These are phyloP conservation scores for Rhinoderma darwinii DNA, from an alignment of 2,113 vertebrate genomes.

Conservation along the genomic window DNA sequence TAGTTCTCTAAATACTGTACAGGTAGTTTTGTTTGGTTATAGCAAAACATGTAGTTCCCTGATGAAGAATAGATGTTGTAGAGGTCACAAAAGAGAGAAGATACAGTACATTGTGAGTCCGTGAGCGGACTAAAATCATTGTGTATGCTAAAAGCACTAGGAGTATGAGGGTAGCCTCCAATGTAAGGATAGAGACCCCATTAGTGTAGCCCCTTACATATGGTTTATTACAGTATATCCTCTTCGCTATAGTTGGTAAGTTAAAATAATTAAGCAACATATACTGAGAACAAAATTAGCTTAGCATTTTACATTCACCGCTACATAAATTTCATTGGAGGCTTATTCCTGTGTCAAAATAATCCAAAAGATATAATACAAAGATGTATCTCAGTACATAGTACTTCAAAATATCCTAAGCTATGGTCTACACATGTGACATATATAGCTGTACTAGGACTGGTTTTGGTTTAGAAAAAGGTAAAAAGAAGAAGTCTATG, in stretches of 20 bases:
- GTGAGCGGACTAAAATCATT: not conserved
- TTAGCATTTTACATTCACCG: conserved; percentile 53
- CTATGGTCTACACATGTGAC: not conserved
- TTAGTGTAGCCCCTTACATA: not conserved
- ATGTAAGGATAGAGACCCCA: not conserved
- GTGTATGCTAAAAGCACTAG: conserved; percentile 1
- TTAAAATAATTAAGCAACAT: conserved; percentile 30
- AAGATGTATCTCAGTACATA: conserved; percentile 29
- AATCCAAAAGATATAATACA: conserved; percentile 29
- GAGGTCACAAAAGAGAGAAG: conserved; percentile 34
- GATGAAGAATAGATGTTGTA: conserved; percentile 53
- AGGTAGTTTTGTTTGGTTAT: conserved; percentile 48
- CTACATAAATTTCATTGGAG: conserved; percentile 78
- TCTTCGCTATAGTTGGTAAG: conserved; percentile 11
- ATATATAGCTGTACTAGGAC: not conserved
- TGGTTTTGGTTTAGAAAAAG: not conserved
- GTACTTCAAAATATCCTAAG: conserved; percentile 13
- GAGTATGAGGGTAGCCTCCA: not conserved
- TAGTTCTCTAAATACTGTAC: conserved; percentile 55
- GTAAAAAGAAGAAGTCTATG: not conserved
- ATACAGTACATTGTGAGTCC: conserved; percentile 54
- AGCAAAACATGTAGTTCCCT: conserved; percentile 57
- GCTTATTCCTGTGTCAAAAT: conserved; percentile 79
- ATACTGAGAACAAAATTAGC: not conserved
- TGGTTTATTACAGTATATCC: not conserved